Evolutionary conservation across 2,797 vertebrate species (phyloP), one percentile per base, ranked within the genome.

Genomic region (Lutjanus argentimaculatus): DNA sequence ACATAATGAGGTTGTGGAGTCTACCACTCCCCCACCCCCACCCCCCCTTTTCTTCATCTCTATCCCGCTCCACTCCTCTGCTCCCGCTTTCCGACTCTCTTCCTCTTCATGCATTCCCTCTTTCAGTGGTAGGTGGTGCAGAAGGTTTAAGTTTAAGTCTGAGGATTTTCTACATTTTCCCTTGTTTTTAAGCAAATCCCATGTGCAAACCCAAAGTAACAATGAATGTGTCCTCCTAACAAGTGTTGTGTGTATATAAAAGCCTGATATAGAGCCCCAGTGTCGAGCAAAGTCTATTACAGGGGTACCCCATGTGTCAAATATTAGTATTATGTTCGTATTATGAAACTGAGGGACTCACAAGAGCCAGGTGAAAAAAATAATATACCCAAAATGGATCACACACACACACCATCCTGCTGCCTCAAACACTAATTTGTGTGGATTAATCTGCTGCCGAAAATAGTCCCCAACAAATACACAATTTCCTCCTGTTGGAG

Each of bases 1-100:
- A 95, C 94, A 92, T 94, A 94, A 94, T 92, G 93, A 95, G 93
- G 93, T 93, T 95, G 90, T 87, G 82, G 92, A 93, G 93, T 89
- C 82, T 85, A 75, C 70, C 76, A 16, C 79, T 40, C 51, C 67
- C 75, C 84, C 70, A 64, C 52, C 72, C 65, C 75, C 84, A 68
- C 61, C 52, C 72, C 65, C 74, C 43, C 51, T 65, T 77, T 87
- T 75, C 75, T 79, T 70, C 82, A 79, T 85, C 72, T 58, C 72
- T 73, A 66, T 68, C 65, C 65, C 17, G 13, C 63, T 80, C 43
- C 42, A 46, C 82, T 70, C 72, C 64, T 67, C 74, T 19, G 19
- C 55, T 79, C 52, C 17, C 51, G 71, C 17, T 72, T 66, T 56
- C 15, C 0, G 7, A 58, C 61, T 68, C 55, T 77, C 40, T 57